These are phyloP conservation scores for Drosophila bocki DNA, from an alignment of 1,140 invertebrate genomes.

Conservation along the genomic window DNA sequence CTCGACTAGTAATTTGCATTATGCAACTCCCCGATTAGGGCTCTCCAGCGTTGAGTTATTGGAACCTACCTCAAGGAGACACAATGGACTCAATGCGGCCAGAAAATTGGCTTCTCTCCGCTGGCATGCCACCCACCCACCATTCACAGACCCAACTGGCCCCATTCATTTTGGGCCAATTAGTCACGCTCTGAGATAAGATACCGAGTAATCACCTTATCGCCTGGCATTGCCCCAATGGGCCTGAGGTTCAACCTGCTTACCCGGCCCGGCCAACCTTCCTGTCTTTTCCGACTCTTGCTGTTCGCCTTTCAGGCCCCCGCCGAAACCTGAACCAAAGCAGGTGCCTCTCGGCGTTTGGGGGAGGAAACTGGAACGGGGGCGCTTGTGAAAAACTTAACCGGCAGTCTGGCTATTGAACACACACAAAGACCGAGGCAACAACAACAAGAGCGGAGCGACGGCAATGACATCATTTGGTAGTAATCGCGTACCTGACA, in stretches of 20 bases:
- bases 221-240: constrained; percentile 62
- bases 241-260: constrained; percentile 49
- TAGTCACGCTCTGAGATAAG: constrained; percentile 76
- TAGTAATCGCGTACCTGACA: constrained; percentile 52
- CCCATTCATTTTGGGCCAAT: constrained; percentile 68
- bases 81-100: constrained; percentile 22
- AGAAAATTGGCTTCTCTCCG: constrained; percentile 36
- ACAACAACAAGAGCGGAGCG: constrained; percentile 25
- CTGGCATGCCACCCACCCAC: constrained; percentile 1
- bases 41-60: constrained; percentile 10
- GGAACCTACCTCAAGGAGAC: constrained; percentile 70
- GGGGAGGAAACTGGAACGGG: constrained; percentile 4
- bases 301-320: constrained; percentile 46
- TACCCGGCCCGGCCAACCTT: constrained; percentile 20
- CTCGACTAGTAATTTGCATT: constrained; percentile 26
- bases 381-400: constrained; percentile 50
- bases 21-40: constrained; percentile 29
- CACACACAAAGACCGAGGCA: constrained; percentile 45
- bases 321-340: constrained; percentile 38
- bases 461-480: constrained; percentile 78
- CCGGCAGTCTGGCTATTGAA: constrained; percentile 59
- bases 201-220: constrained; percentile 76
- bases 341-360: constrained; percentile 57
- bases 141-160: constrained; percentile 28
- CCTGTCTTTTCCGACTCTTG: constrained; percentile 11